Base-by-base conservation (phyloP, 92 coral and sea anemone species). In the Scolanthus callimorphus region DNA sequence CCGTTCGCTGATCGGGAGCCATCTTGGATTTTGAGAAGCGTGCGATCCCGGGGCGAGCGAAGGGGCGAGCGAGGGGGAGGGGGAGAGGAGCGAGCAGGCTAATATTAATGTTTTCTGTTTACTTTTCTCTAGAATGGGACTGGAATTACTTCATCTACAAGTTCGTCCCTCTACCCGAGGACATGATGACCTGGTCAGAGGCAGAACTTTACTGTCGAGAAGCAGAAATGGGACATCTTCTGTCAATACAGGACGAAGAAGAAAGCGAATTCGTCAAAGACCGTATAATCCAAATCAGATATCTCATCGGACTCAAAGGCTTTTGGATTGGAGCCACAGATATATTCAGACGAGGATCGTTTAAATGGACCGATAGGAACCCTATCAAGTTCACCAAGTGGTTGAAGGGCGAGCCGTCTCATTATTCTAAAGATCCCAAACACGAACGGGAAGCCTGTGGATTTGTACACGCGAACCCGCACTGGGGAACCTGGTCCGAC, bases 261-360 rank as follows among this genome's bases (percentile, higher is more conserved):
- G 95, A 86, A 61, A 81, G 77, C 63, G 51, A 80, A 27, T 73
- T 82, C 77, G 67, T 86, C 12, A 72, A 82, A 27, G 80, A 82
- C 8, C 70, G 85, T 46, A 57, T 86, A 22, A 54, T 59, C 19
- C 71, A 67, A 30, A 67, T 77, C 22, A 84, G 95, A 11, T 72
- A 58, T 25, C 57, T 72, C 9, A 49, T 76, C 52, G 95, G 95
- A 4, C 81, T 66, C 50, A 59, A 70, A 8, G 59, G 74, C 39
- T 62, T 82, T 30, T 86, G 95, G 95, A 86, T 86, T 11, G 95
- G 95, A 2, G 89, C 85, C 1, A 65, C 95, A 19, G 88, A 82
- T 47, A 63, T 86, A 24, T 77, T 82, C 10, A 77, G 70, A 4
- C 51, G 47, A 20, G 88, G 84, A 28, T 15, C 38, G 1, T 86